phyloP scores from a whole-genome alignment of 2,888 invertebrate species.

The Lordiphosa andalusiaca region DNA sequence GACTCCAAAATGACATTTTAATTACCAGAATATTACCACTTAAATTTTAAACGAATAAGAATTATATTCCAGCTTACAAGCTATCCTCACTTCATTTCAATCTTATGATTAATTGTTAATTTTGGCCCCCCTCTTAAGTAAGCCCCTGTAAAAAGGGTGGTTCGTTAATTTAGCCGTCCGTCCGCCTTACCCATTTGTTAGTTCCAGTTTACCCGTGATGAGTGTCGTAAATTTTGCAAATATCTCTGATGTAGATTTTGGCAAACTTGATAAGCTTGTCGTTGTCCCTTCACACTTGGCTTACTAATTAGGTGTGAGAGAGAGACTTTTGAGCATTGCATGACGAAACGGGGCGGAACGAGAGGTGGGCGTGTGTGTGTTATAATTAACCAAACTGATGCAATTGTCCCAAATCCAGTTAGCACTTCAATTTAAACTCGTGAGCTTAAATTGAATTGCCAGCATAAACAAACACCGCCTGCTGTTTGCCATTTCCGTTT shows the following conservation, averaged over 20 bases:
- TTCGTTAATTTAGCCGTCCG: constrained; percentile 4
- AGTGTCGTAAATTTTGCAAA: constrained; percentile 42
- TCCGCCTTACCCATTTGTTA: neutral
- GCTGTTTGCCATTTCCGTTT: constrained; percentile 55
- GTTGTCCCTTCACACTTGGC: constrained; percentile 23
- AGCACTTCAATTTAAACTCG: constrained; percentile 29
- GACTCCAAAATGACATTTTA: too few relatives aligned
- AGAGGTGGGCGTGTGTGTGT: neutral
- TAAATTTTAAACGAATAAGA: too few relatives aligned
- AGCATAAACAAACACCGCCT: constrained; percentile 35
- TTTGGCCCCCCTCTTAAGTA: neutral
- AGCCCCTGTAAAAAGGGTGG: constrained; percentile 8
- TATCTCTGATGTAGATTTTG: constrained; percentile 44
- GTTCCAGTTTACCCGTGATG: constrained; percentile 15
- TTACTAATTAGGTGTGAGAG: constrained; percentile 39
- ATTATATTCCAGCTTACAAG: neutral
- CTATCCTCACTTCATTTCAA: neutral
- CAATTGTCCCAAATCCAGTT: constrained; percentile 34
- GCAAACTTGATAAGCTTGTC: constrained; percentile 34
- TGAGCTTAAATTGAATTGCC: constrained; percentile 40
- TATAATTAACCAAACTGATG: constrained; percentile 39
- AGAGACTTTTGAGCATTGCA: constrained; percentile 24
- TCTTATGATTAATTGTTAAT: constrained; percentile 1
- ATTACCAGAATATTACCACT: neutral
- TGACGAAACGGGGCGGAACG: constrained; percentile 6